Evolutionary conservation across 2,113 vertebrate genomes (phyloP).

Genomic region (Lates calcarifer): DNA sequence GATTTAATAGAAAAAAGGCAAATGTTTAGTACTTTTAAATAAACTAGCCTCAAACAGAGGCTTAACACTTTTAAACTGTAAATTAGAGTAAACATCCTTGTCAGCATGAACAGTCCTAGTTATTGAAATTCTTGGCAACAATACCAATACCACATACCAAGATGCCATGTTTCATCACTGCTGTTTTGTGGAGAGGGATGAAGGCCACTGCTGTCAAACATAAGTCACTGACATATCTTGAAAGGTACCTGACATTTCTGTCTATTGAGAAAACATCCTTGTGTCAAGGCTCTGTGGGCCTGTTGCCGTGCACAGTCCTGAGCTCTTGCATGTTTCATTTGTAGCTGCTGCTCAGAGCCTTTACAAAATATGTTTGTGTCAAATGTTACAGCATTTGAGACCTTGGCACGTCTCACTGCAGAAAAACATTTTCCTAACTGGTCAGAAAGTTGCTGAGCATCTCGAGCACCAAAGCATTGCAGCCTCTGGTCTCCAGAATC

Average conservation of each 20-base stretch:
- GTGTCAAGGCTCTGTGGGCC: background rate
- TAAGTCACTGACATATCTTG: background rate
- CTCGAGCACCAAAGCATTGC: background rate
- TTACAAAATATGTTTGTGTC: background rate
- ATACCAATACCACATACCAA: background rate
- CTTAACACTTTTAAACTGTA: background rate
- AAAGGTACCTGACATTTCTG: background rate
- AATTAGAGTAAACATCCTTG: background rate
- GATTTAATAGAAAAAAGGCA: background rate
- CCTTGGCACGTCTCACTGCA: background rate
- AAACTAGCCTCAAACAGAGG: background rate
- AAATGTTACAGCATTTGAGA: background rate
- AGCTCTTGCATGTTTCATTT: background rate
- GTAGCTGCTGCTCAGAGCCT: background rate
- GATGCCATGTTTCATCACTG: background rate
- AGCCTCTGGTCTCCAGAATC: background rate
- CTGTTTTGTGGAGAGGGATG: background rate
- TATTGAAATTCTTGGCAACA: background rate
- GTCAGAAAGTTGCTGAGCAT: background rate
- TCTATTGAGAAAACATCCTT: background rate
- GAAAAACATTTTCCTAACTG: background rate
- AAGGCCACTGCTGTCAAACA: slow-evolving; percentile 3
- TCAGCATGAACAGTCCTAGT: background rate
- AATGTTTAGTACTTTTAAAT: background rate
- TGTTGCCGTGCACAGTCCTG: background rate